phyloP scores from a whole-genome alignment of 2,113 vertebrate species.

The Dromaius novaehollandiae region DNA sequence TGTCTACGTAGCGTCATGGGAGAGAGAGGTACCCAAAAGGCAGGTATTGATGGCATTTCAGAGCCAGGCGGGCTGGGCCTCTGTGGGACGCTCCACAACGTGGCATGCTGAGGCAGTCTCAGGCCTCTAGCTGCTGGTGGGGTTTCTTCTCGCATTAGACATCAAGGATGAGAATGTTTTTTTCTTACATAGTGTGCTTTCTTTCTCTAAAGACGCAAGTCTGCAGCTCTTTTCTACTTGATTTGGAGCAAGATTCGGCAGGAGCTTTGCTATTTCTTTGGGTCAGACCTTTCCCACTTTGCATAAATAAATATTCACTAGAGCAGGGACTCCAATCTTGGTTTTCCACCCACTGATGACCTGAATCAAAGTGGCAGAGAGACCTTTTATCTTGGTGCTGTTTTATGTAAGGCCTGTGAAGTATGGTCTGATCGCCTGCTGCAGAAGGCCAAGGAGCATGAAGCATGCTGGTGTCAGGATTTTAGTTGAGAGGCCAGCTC shows the following conservation, averaged over 20 bases:
- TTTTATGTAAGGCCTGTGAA: not conserved
- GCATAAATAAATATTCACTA: not conserved
- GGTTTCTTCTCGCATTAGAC: not conserved
- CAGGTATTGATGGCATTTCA: not conserved
- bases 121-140: not conserved
- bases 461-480: not conserved
- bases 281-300: not conserved
- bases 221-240: not conserved
- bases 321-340: not conserved
- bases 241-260: not conserved
- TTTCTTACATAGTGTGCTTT: not conserved
- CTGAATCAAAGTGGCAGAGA: not conserved
- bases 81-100: not conserved
- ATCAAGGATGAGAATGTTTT: not conserved
- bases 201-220: not conserved
- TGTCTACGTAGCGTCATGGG: constrained; percentile 1
- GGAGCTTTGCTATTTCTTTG: not conserved
- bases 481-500: not conserved
- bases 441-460: not conserved
- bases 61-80: constrained; percentile 13
- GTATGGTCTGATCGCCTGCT: not conserved
- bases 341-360: not conserved
- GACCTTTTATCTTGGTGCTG: not conserved
- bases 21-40: constrained; percentile 39
- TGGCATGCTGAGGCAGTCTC: not conserved